phyloP scores from a whole-genome alignment of 2,797 vertebrate species.

The Cygnus olor region DNA sequence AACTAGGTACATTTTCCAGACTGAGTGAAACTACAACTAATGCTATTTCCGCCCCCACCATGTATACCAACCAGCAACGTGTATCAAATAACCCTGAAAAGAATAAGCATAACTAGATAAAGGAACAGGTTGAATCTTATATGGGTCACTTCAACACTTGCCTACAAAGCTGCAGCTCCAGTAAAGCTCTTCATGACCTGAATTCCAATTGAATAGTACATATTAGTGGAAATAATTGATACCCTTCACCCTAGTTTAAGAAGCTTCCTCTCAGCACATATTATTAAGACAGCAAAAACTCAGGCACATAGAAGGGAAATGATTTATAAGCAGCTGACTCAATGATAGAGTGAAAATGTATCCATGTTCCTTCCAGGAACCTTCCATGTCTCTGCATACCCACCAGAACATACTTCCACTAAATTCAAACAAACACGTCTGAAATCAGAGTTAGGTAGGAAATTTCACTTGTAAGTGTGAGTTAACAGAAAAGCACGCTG shows the following conservation, averaged over 20 bases:
- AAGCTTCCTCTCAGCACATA: not conserved
- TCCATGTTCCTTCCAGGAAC: not conserved
- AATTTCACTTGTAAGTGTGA: not conserved
- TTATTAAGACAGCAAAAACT: slow-evolving; percentile 1
- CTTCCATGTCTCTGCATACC: not conserved
- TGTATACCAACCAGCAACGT: not conserved
- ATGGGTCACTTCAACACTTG: not conserved
- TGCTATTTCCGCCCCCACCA: too few species aligned
- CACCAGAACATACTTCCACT: not conserved
- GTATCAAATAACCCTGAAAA: not conserved
- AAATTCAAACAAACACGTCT: not conserved
- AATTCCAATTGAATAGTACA: not conserved
- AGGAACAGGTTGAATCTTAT: not conserved
- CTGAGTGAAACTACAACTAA: not conserved
- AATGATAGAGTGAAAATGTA: not conserved
- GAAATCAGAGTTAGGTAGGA: not conserved
- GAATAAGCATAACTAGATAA: not conserved
- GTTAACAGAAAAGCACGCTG: not conserved
- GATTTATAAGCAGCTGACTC: not conserved
- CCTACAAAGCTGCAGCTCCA: not conserved
- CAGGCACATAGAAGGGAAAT: not conserved
- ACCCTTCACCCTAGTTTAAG: not conserved
- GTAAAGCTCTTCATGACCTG: not conserved
- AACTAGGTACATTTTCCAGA: not conserved
- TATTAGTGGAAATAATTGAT: not conserved